Conservation (phyloP, 2,113 vertebrate species). For the Chionodraco myersi region DNA sequence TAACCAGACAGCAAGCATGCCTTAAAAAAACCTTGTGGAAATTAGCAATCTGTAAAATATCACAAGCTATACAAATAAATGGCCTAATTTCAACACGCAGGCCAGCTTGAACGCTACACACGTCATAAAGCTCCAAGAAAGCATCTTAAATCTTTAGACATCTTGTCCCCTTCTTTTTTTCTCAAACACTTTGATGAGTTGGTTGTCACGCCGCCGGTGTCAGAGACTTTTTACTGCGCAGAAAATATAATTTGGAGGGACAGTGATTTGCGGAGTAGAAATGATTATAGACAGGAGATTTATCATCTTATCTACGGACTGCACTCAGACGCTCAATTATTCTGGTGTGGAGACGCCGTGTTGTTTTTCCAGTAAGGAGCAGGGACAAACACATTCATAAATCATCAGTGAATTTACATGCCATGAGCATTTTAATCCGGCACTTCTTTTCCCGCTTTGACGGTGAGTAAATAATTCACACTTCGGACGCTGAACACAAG, state of each 20-base stretch:
- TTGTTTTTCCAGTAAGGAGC: constrained; percentile 46
- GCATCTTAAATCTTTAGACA: constrained; percentile 37
- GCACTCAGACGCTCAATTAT: constrained; percentile 53
- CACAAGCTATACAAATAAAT: constrained; percentile 62
- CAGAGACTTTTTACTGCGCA: not conserved
- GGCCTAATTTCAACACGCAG: constrained; percentile 43
- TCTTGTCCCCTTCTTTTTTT: constrained; percentile 1
- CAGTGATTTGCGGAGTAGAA: constrained; percentile 59
- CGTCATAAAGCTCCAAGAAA: constrained; percentile 40
- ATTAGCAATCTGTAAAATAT: constrained; percentile 53
- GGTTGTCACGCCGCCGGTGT: constrained; percentile 18
- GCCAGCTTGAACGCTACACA: constrained; percentile 46
- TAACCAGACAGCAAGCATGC: constrained; percentile 35
- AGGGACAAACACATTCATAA: constrained; percentile 55
- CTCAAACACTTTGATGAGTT: constrained; percentile 16
- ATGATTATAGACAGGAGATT: constrained; percentile 58
- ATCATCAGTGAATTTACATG: constrained; percentile 53
- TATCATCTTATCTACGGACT: constrained; percentile 58
- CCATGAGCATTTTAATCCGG: constrained; percentile 34
- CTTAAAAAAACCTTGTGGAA: constrained; percentile 30
- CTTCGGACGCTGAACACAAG: not conserved
- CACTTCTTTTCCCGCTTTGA: not conserved
- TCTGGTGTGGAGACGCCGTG: constrained; percentile 11
- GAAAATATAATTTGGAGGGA: constrained; percentile 56
- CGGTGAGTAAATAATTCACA: constrained; percentile 17